Evolutionary conservation across 64 coral and sea anemone genomes (phyloP), one percentile per base, ranked within the genome.

Genomic region (Exaiptasia diaphana): DNA sequence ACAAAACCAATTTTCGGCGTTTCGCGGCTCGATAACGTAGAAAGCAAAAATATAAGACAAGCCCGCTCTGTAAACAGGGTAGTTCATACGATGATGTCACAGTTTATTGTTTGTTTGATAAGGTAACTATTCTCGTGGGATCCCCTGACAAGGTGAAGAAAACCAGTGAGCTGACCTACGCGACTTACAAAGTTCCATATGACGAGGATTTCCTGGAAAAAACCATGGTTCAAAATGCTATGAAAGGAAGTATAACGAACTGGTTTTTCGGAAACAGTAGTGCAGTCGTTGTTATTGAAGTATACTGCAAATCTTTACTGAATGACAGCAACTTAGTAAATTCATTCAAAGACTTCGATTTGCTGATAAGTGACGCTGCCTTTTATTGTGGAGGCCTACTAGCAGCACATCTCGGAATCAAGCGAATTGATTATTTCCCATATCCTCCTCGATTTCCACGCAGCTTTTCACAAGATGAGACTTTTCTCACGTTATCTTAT

Each of bases 281-380:
- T 27, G 33, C 33, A 30, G 5, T 8, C 15, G 13, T 9, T 3
- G 23, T 61, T 38, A 0, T 21, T 39, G 14, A 56, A 0, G 12
- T 12, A 12, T 24, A 59, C 1, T 90, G 80, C 50, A 76, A 86
- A 63, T n/a, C 32, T 31, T 52, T 64, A 8, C 22, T 92, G 4
- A 74, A 86, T 44, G 44, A 49, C 42, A 86, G 63, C 1, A 37
- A 74, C 3, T 53, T 91, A 1, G 14, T 53, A 14, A 18, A 61
- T 9, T 43, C 82, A 13, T 61, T 91, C 7, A 69, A 73, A 60
- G 26, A 78, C 22, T 85, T 79, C 45, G 89, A 91, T 6, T 13
- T 91, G 22, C 25, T 91, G 23, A 79, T 91, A 1, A 68, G 65
- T 23, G 89, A 91, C 30, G 18, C 27, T 20, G 1, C 12, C n/a